Base-by-base conservation (phyloP, 2,113 vertebrate species). In the Corydoras sp. region DNA sequence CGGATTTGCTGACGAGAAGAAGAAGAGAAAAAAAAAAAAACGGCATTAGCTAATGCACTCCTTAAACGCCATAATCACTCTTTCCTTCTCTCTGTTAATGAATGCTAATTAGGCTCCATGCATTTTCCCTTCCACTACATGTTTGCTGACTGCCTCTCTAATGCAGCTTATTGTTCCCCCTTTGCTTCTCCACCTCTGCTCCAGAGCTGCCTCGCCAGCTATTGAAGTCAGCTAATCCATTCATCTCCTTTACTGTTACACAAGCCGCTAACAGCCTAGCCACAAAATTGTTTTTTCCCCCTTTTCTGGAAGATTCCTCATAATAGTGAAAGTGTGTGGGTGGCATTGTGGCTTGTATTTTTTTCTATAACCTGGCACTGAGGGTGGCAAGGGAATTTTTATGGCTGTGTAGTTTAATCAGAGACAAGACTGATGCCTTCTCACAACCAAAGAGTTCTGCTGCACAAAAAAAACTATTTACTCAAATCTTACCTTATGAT, bases 21-120 rank as follows among this genome's bases (percentile, higher is more conserved):
- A 76, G 79, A 85, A 24, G 2, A 24, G 85, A 73, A 66, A 85
- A 80, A 24, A 24, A 24, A 86, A 73, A 66, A 85, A 80, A 80
- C 82, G 84, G 83, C 86, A 87, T 86, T 88, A 89, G 85, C 88
- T 90, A 89, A 90, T 88, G 86, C 85, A 83, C 85, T 89, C 84
- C 86, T 88, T 88, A 88, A 89, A 89, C 85, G 86, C 85, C 87
- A 86, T 88, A 89, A 89, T 90, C 85, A 83, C 83, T 87, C 86
- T 89, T 88, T 86, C 85, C 86, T 77, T 81, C 78, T 81, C 77
- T 80, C 86, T 87, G 88, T 88, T 89, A 89, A 90, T 87, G 89
- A 89, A 88, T 86, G 87, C 87, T 89, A 88, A 90, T 89, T 88
- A 90, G 85, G 84, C 86, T 77, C 84, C 84, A 80, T 84, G 82